These are phyloP conservation scores for Diplazon laetatorius DNA, from an alignment of 2,888 invertebrate genomes.

Conservation along the genomic window DNA sequence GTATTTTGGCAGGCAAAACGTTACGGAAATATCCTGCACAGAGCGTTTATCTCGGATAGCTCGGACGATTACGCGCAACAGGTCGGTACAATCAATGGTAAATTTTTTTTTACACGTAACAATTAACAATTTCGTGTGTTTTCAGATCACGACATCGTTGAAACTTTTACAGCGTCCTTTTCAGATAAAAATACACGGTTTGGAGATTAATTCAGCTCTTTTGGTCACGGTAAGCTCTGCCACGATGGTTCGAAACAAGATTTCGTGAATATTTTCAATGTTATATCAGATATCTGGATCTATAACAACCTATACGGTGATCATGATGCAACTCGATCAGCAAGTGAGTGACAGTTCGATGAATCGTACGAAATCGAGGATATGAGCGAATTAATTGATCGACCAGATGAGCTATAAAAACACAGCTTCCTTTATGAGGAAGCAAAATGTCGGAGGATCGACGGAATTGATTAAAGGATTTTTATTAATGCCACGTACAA, in stretches of 20 bases:
- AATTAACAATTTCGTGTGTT: background rate
- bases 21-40: background rate
- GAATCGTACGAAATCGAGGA: background rate
- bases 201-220: background rate
- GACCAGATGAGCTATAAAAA: too few relatives aligned
- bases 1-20: slow-evolving; percentile 5
- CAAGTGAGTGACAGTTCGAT: background rate
- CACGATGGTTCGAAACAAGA: background rate
- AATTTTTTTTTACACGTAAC: too few relatives aligned
- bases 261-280: background rate
- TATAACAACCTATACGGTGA: slow-evolving; percentile 9
- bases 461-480: too few relatives aligned
- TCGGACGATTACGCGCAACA: slow-evolving; percentile 10
- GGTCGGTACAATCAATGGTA: background rate
- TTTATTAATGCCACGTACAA: too few relatives aligned
- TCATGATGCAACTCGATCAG: slow-evolving; percentile 14
- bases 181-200: slow-evolving; percentile 5
- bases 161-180: slow-evolving; percentile 8
- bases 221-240: slow-evolving; percentile 2
- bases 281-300: background rate
- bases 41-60: background rate
- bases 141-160: background rate
- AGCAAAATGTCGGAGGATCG: too few relatives aligned
- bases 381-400: too few relatives aligned
- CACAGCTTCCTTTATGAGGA: too few relatives aligned